Base-by-base conservation (phyloP, 2,888 invertebrate genomes). In the Cataglyphis cursor region DNA sequence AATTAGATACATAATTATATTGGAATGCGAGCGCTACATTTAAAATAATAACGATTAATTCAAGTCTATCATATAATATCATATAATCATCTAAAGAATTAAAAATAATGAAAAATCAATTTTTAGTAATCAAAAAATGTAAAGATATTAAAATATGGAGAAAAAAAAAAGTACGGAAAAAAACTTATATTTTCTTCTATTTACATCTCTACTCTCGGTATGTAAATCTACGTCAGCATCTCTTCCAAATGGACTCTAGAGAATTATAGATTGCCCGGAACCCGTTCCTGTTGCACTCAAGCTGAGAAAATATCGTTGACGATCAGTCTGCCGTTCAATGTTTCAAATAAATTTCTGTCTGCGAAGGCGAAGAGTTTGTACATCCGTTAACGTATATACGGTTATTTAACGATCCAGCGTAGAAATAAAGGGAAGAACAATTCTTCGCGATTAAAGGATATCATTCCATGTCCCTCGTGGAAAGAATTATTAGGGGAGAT, bases 251-350 rank as follows among this genome's bases (percentile, higher is more conserved):
- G 57, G 64, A 72, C n/a, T 82, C 62, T 72, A 51, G 35, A 57
- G 1, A 72, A 12, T 59, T 68, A 64, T 66, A 51, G 15, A 65
- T 75, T 44, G 62, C 81, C 15, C 73, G 73, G 66, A 87, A 83
- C n/a, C 48, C 6, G 21, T 38, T 78, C 68, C 48, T 68, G 64
- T 76, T 61, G n/a, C 83, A 84, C 59, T 65, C 59, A 57, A 80
- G 62, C 82, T 70, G 64, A 83, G 72, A 84, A 89, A 90, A 85
- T 85, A 85, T 83, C 21, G 70, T 66, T 18, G 8, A 44, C 41
- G 24, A 85, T 66, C 28, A 81, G 66, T 80, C 68, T 75, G 76
- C 85, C 76, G 64, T 72, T 86, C 82, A 74, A 61, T 81, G 66
- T 48, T 48, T 72, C 64, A 76, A 82, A 73, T 76, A 24, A 73